Evolutionary conservation across 2,113 vertebrate species (phyloP), one percentile per base, ranked within the genome.

Genomic region (Nerophis lumbriciformis): DNA sequence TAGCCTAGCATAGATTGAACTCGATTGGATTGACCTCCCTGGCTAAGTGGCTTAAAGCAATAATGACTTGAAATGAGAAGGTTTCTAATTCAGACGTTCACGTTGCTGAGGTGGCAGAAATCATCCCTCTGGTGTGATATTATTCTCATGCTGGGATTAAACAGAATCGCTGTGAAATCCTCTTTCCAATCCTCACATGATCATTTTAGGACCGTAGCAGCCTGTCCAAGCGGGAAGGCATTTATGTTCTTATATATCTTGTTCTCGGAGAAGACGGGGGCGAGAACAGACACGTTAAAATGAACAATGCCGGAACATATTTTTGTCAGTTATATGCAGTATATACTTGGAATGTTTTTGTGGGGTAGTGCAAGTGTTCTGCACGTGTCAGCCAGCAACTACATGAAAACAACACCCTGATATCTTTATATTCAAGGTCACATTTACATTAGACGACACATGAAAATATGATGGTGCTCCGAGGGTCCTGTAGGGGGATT

Each of bases 401-500:
- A 6, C 15, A 5, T 15, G 36, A 13, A 21, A 21, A 35, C 28
- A 16, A 51, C 42, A 45, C 5, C 0, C 4, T 12, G 42, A 45
- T 45, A 4, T 45, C 56, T 70, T 61, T 19, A 66, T 56, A 51
- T 59, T 63, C 60, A 80, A 83, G 74, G 76, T 81, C 67, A 77
- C 50, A 76, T 56, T 51, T 65, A 35, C 36, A 67, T 67, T 15
- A 7, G 6, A 1, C 59, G 42, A 45, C 42, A 45, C 51, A 5
- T 62, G 42, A 47, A 51, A 6, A 6, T 47, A 42, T 51, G 51
- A 8, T 13, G 56, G 61, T 1, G 71, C 83, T 73, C 4, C 1
- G 47, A 79, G 77, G 53, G 55, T 74, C 71, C 83, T 81, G 73
- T 5, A 71, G 78, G 74, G 78, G 55, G 37, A 73, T 50, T 73